Evolutionary conservation across 35 echinoderm and acorn worm genomes (phyloP).

Genomic region (Chiridota heheva): DNA sequence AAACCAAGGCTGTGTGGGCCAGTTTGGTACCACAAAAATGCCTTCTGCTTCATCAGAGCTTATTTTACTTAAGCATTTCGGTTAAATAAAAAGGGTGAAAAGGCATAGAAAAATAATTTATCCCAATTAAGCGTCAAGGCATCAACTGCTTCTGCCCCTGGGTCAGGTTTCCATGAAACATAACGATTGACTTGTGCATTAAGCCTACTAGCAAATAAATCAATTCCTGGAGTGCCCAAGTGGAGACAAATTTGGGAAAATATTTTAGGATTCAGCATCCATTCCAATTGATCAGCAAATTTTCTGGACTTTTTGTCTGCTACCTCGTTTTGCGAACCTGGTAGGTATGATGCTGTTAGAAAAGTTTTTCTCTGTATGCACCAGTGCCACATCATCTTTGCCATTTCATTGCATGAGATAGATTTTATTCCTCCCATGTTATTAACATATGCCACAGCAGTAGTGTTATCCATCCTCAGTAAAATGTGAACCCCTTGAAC

Average conservation of each 20-base stretch:
- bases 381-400: constrained; percentile 9
- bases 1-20: constrained; percentile 20
- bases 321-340: not conserved
- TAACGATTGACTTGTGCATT: constrained; percentile 17
- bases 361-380: constrained; percentile 2
- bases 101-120: constrained; percentile 28
- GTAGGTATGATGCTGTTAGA: constrained; percentile 1
- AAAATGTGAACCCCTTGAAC: not conserved
- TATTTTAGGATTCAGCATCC: constrained; percentile 7
- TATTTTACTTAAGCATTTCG: constrained; percentile 13
- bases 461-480: not conserved
- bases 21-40: constrained; percentile 3
- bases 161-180: constrained; percentile 56
- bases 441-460: constrained; percentile 2
- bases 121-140: constrained; percentile 40
- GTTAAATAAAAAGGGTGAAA: constrained; percentile 6
- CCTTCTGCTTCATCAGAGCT: not conserved
- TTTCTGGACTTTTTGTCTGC: constrained; percentile 4
- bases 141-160: constrained; percentile 29
- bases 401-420: constrained; percentile 6
- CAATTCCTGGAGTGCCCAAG: constrained; percentile 12
- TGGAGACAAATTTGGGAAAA: not conserved
- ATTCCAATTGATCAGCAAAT: constrained; percentile 20
- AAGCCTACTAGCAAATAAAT: constrained; percentile 35
- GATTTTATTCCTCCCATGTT: constrained; percentile 7